Evolutionary conservation across 2,797 vertebrate genomes (phyloP), one percentile per base, ranked within the genome.

Genomic region (Gymnoscopelus braueri): DNA sequence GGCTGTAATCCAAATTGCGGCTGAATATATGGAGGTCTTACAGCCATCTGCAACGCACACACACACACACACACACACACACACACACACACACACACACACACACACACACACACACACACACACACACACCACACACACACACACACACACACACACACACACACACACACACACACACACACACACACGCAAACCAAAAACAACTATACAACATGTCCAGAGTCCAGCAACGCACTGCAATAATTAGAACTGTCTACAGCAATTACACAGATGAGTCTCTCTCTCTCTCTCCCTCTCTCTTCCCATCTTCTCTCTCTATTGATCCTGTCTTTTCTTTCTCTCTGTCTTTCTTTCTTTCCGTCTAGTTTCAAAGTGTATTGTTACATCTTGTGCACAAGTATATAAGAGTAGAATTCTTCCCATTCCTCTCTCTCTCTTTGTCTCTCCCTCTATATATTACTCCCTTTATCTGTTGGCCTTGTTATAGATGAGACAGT

Each of bases 171-270:
- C 68, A 68, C 74, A 77, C 75, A 77, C 74, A 69, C 74, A 23
- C 14, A 15, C 52, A 7, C 3, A 80, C 57, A 57, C 67, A 72
- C 72, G 67, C 69, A 70, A 9, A 39, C 39, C 12, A 71, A 71
- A 73, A 84, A 78, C 76, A 78, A 71, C 80, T 69, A 59, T 86
- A 86, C 86, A 87, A 86, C 78, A 83, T 80, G 77, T 84, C 74
- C 81, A 59, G 69, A 71, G 78, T 81, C 84, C 89, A 89, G 80
- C 89, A 87, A 83, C n/a, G 73, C 70, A 12, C 72, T 81, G 81
- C 84, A 87, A 85, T 91, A 89, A 91, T 91, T 91, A 89, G 84
- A 82, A 79, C 67, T 87, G 85, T 88, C 84, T 85, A 55, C 79
- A 69, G 81, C 77, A 79, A 90, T 91, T 88, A 91, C 49, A 58